phyloP scores from a whole-genome alignment of 2,113 vertebrate genomes.

The Cyprinodon tularosa region DNA sequence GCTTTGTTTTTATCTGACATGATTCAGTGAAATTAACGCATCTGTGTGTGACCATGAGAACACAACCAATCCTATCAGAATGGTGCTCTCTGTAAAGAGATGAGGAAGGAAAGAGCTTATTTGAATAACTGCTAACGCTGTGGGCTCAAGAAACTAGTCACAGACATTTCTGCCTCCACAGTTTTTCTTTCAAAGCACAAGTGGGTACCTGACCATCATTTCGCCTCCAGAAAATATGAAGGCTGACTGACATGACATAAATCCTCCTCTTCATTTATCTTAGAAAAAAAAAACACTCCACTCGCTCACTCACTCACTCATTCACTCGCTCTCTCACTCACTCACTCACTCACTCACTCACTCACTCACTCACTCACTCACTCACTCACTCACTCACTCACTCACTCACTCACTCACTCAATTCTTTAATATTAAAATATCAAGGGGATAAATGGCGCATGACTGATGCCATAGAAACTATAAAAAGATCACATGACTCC shows the following conservation, averaged over 20 bases:
- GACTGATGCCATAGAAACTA: constrained; percentile 63
- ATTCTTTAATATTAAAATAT: constrained; percentile 53
- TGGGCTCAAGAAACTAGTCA: constrained; percentile 67
- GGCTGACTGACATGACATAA: constrained; percentile 56
- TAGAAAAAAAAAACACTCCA: constrained; percentile 29
- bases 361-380: not conserved
- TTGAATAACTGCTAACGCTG: constrained; percentile 66
- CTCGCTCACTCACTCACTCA: constrained; percentile 23
- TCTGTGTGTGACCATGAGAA: constrained; percentile 19
- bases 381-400: not conserved
- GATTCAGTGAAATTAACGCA: not conserved
- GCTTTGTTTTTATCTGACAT: not conserved
- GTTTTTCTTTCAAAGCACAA: constrained; percentile 57
- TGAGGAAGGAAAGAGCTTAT: constrained; percentile 25
- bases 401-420: not conserved
- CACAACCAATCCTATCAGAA: constrained; percentile 26
- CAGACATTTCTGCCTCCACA: constrained; percentile 68
- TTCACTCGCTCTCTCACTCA: not conserved
- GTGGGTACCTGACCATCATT: constrained; percentile 65
- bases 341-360: not conserved
- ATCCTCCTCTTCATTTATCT: constrained; percentile 60
- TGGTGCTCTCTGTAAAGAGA: constrained; percentile 13
- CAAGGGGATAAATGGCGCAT: constrained; percentile 41
- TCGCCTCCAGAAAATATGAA: constrained; percentile 64
- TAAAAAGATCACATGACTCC: constrained; percentile 55